Conservation (phyloP, 1,140 invertebrate genomes). For the Cherax destructor region DNA sequence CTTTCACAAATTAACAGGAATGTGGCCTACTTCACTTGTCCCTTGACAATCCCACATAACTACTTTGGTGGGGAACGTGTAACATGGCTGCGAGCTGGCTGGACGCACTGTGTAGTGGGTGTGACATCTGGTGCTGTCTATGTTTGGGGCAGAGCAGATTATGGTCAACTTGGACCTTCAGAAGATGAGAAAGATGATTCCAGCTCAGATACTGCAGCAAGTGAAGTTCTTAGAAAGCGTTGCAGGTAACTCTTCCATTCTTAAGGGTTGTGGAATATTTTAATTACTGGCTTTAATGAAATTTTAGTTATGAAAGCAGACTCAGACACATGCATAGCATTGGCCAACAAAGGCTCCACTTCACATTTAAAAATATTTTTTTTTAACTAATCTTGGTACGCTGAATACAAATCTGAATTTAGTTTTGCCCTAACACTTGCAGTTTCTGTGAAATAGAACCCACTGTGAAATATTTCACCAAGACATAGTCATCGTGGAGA, state of each 20-base stretch:
- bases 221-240: slow-evolving; percentile 36
- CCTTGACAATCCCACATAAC: slow-evolving; percentile 77
- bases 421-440: too few species aligned
- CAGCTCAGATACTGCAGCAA: slow-evolving; percentile 46
- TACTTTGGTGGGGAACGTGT: slow-evolving; percentile 63
- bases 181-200: slow-evolving; percentile 69
- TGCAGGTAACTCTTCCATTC: slow-evolving; percentile 29
- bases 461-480: too few species aligned
- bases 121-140: slow-evolving; percentile 79
- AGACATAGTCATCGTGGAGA: too few species aligned
- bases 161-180: slow-evolving; percentile 82
- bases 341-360: too few species aligned
- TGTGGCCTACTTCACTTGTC: slow-evolving; percentile 75
- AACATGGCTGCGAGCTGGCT: slow-evolving; percentile 79
- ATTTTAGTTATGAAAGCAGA: too few species aligned
- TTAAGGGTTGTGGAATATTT: too few species aligned
- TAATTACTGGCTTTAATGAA: too few species aligned
- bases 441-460: too few species aligned
- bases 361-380: too few species aligned
- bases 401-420: too few species aligned
- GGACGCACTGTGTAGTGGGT: slow-evolving; percentile 84
- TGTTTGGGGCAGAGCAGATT: slow-evolving; percentile 88
- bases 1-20: slow-evolving; percentile 40
- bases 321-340: too few species aligned
- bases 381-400: too few species aligned